phyloP scores from a whole-genome alignment of 1,140 invertebrate genomes.

The Hycleus phaleratus region DNA sequence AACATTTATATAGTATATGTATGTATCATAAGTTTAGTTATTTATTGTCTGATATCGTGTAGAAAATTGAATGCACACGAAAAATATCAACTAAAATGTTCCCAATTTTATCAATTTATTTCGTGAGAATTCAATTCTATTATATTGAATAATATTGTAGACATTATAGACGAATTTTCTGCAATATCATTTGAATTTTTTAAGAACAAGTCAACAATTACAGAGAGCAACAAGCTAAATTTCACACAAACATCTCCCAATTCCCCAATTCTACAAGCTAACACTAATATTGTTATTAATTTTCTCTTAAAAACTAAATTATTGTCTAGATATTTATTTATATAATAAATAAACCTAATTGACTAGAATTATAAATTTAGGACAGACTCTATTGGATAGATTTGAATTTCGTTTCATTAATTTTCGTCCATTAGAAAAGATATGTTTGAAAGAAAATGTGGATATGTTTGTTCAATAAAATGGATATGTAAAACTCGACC shows the following conservation, averaged over 20 bases:
- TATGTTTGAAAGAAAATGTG: constrained; percentile 1
- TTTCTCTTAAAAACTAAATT: constrained; percentile 7
- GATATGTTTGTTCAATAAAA: background rate
- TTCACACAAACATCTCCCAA: background rate
- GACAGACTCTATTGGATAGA: constrained; percentile 17
- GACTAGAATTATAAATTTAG: constrained; percentile 9
- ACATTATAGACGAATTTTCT: background rate
- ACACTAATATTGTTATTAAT: constrained; percentile 3
- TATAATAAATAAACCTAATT: background rate
- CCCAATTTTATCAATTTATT: background rate
- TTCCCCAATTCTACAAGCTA: background rate
- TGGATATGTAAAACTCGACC: too few relatives aligned
- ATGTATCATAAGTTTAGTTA: constrained; percentile 1
- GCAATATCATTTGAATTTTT: background rate
- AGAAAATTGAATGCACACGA: background rate
- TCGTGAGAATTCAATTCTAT: background rate
- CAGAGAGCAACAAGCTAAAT: constrained; percentile 4
- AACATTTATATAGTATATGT: background rate
- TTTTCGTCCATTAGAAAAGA: constrained; percentile 5
- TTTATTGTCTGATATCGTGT: constrained; percentile 7
- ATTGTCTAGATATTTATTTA: constrained; percentile 11
- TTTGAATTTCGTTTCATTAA: background rate
- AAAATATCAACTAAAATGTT: background rate
- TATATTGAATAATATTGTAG: too few relatives aligned
- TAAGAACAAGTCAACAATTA: constrained; percentile 2